These are phyloP conservation scores for Sinonovacula constricta DNA, from an alignment of 1,140 invertebrate species.

Conservation along the genomic window DNA sequence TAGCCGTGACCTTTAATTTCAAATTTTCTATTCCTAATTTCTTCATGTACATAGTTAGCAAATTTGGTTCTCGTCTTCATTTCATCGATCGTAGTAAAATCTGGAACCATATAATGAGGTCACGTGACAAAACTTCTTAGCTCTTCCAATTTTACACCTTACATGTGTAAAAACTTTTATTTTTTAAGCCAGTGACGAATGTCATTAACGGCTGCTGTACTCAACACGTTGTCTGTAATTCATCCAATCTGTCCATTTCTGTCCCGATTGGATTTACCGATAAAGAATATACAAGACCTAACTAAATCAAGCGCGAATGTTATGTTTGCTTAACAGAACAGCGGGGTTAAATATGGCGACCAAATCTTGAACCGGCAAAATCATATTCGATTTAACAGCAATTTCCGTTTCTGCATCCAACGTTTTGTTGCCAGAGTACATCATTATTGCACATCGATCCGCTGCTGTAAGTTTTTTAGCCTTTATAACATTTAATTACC, in stretches of 20 bases:
- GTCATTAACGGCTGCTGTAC: background rate
- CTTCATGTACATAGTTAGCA: no score
- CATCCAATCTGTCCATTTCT: background rate
- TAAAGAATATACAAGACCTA: background rate
- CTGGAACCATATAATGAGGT: constrained; percentile 33
- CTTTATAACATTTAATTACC: no score
- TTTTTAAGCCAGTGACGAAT: background rate
- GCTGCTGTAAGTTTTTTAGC: no score
- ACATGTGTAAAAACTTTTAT: background rate
- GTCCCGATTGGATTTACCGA: background rate
- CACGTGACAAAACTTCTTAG: background rate
- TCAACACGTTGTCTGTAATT: background rate
- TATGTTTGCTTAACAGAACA: background rate
- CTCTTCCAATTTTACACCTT: background rate
- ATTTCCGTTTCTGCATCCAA: no score
- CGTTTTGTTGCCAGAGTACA: no score
- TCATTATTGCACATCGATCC: no score
- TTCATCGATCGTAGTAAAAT: no score
- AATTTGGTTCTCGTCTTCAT: no score
- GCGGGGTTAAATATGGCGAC: background rate
- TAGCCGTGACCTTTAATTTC: no score
- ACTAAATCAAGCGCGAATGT: background rate
- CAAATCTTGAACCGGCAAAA: background rate
- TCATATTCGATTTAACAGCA: background rate
- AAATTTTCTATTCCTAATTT: no score